These are phyloP conservation scores for Maccullochella peelii DNA, from an alignment of 2,113 vertebrate species.

Conservation along the genomic window DNA sequence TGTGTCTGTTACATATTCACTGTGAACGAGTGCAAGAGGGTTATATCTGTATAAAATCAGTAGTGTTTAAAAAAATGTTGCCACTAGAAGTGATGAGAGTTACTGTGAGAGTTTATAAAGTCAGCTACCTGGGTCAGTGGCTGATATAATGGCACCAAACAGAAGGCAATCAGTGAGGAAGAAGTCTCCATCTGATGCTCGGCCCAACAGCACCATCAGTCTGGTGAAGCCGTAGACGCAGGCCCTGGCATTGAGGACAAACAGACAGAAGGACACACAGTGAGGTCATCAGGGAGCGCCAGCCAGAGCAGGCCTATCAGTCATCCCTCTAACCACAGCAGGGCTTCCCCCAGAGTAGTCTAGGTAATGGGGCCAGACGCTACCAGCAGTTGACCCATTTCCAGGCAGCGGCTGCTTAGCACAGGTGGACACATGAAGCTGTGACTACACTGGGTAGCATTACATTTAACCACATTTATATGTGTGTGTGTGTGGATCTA, in stretches of 20 bases:
- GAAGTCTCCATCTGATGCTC: slow-evolving; percentile 84
- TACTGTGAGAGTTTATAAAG: background rate
- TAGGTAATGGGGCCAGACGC: slow-evolving; percentile 68
- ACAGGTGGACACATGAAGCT: slow-evolving; percentile 37
- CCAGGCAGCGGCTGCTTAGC: slow-evolving; percentile 39
- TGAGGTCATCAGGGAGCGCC: slow-evolving; percentile 59
- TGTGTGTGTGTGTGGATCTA: background rate
- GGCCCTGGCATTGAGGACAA: slow-evolving; percentile 82
- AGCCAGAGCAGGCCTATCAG: slow-evolving; percentile 46
- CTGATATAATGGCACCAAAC: slow-evolving; percentile 90
- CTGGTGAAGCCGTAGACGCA: slow-evolving; percentile 89
- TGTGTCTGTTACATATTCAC: slow-evolving; percentile 23
- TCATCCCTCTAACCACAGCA: slow-evolving; percentile 62
- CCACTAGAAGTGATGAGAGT: background rate
- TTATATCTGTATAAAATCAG: slow-evolving; percentile 20
- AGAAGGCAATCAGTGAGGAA: slow-evolving; percentile 89
- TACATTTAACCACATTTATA: slow-evolving; percentile 19
- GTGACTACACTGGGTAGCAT: background rate
- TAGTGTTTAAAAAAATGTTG: slow-evolving; percentile 11
- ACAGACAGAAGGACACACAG: slow-evolving; percentile 59
- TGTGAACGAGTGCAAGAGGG: slow-evolving; percentile 4
- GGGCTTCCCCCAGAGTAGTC: slow-evolving; percentile 60
- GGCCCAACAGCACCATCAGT: slow-evolving; percentile 83
- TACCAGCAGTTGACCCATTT: slow-evolving; percentile 64
- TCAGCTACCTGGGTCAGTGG: slow-evolving; percentile 90